A percentile compares a stretch with the other conserved stretches of the same genome.
phyloP scores from a whole-genome alignment of 2,113 vertebrate species.

The Pelecanoides urinatrix region DNA sequence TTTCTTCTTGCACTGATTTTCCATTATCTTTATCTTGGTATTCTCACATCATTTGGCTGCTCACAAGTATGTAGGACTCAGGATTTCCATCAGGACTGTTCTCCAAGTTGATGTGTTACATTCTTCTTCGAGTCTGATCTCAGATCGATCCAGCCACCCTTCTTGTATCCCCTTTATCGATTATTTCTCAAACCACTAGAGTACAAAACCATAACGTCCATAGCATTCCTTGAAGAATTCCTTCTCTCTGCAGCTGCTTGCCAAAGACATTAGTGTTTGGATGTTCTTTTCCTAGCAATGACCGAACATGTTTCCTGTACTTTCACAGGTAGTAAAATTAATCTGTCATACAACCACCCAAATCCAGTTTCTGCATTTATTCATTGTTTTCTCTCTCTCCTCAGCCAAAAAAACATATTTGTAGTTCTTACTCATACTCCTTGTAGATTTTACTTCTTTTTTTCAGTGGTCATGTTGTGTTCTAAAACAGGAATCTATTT shows the following conservation, averaged over 20 bases:
- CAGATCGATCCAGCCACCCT: background rate
- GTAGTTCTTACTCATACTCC: background rate
- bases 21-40: background rate
- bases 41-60: background rate
- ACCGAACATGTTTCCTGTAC: background rate
- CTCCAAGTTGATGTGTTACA: background rate
- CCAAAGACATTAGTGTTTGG: background rate
- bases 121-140: background rate
- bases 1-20: background rate
- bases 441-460: background rate
- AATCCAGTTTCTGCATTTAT: constrained; percentile 8
- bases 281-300: background rate
- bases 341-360: background rate
- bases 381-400: background rate
- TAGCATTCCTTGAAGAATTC: background rate
- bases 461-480: background rate
- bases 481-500: background rate
- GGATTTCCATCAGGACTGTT: background rate
- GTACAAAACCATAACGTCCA: background rate
- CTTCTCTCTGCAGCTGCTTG: background rate
- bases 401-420: background rate
- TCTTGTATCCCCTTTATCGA: background rate
- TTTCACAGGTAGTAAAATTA: background rate
- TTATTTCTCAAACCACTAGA: background rate
- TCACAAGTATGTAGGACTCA: background rate